phyloP scores from a whole-genome alignment of 2,113 vertebrate genomes.

The Agelaius tricolor region DNA sequence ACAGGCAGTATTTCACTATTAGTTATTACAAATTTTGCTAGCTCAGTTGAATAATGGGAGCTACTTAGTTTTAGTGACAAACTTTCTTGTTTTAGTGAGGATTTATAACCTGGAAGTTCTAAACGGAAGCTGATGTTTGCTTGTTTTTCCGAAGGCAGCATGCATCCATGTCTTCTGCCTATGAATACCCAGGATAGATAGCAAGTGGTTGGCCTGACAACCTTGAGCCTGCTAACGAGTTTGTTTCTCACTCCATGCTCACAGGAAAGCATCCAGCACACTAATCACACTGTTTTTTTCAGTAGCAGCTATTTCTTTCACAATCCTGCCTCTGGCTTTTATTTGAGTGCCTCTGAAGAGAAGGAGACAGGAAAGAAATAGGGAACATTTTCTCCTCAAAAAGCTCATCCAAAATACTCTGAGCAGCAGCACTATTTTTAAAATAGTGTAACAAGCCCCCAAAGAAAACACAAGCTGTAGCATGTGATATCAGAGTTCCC shows the following conservation, averaged over 20 bases:
- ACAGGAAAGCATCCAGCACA: background rate
- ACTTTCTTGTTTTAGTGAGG: background rate
- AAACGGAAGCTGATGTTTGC: background rate
- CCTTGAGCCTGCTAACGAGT: background rate
- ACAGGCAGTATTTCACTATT: background rate
- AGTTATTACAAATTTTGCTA: background rate
- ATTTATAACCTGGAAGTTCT: background rate
- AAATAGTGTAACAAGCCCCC: background rate
- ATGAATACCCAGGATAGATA: background rate
- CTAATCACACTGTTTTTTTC: background rate
- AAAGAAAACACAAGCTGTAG: background rate
- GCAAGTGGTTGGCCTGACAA: background rate
- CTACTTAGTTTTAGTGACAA: background rate
- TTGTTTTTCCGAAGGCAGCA: background rate
- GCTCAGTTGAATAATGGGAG: background rate
- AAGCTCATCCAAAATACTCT: background rate
- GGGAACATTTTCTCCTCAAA: background rate
- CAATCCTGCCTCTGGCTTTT: background rate
- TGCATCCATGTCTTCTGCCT: background rate
- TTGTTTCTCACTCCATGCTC: background rate
- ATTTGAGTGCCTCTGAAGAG: background rate
- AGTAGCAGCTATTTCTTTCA: slow-evolving; percentile 2
- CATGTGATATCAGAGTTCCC: background rate
- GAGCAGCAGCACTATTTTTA: background rate
- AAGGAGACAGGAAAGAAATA: background rate